Conservation (phyloP, 1,140 invertebrate genomes). For the Andricus grossulariae region DNA sequence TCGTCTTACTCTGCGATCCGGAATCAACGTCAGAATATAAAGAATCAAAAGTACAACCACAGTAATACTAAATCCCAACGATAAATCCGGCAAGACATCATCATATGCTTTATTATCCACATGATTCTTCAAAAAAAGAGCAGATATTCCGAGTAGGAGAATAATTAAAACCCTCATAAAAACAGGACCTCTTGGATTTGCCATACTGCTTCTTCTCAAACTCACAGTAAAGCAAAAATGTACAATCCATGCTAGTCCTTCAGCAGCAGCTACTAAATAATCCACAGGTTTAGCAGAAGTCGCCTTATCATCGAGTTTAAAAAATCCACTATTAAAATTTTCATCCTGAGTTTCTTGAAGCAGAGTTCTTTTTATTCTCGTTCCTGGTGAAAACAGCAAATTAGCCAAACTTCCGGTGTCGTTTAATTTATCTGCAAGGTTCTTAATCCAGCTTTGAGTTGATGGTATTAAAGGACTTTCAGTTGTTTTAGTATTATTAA, state of each 20-base stretch:
- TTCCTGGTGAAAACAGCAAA: constrained; percentile 41
- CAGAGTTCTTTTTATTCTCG: neutral
- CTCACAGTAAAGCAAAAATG: constrained; percentile 86
- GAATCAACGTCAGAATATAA: constrained; percentile 81
- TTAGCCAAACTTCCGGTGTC: constrained; percentile 42
- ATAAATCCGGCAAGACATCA: constrained; percentile 65
- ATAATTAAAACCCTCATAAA: constrained; percentile 76
- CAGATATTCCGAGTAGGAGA: constrained; percentile 63
- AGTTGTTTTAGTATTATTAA: neutral
- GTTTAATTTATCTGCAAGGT: constrained; percentile 46
- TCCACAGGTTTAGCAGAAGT: constrained; percentile 78
- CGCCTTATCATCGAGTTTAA: constrained; percentile 53
- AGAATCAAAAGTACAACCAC: constrained; percentile 69
- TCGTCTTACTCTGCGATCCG: constrained; percentile 63
- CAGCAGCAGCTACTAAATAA: constrained; percentile 81
- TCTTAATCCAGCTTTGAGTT: constrained; percentile 33
- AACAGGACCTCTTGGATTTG: constrained; percentile 84
- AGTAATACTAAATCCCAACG: constrained; percentile 68
- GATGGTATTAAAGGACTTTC: neutral
- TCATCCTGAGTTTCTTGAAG: neutral
- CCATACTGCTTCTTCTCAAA: constrained; percentile 79
- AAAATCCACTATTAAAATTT: neutral
- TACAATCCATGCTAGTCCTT: constrained; percentile 85
- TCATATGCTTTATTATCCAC: constrained; percentile 55
- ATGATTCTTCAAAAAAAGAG: constrained; percentile 60